Percentiles rank a stretch among this genome's conserved stretches.
phyloP scores from a whole-genome alignment of 2,888 invertebrate genomes.

The Leptopilina drosophilae region DNA sequence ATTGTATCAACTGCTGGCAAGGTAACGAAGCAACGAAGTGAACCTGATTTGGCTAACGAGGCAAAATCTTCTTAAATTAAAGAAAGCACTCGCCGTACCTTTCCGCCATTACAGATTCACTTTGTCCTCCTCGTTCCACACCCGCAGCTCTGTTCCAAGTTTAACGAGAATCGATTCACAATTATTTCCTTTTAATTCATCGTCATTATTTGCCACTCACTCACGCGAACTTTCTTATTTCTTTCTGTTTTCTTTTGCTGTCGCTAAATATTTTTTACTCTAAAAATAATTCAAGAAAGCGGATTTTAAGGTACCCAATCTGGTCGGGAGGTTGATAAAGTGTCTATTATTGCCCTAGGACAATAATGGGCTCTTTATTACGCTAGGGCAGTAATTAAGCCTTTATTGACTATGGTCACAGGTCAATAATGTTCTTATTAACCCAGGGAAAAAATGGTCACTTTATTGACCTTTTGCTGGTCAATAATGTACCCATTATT shows the following conservation, averaged over 20 bases:
- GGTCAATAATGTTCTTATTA: no score
- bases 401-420: no score
- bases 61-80: slow-evolving; percentile 74
- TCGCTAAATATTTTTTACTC: no score
- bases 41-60: slow-evolving; percentile 75
- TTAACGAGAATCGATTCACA: slow-evolving; percentile 59
- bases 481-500: no score
- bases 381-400: no score
- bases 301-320: no score
- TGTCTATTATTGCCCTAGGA: no score
- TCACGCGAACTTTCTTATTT: slow-evolving; percentile 44
- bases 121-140: slow-evolving; percentile 45
- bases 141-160: slow-evolving; percentile 24
- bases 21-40: slow-evolving; percentile 70
- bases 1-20: slow-evolving; percentile 72
- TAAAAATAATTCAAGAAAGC: no score
- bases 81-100: slow-evolving; percentile 54
- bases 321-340: no score
- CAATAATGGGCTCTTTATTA: no score
- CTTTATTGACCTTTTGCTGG: background rate
- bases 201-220: slow-evolving; percentile 54
- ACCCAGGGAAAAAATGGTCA: background rate
- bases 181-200: slow-evolving; percentile 58
- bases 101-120: slow-evolving; percentile 43
- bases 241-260: slow-evolving; percentile 38